Conservation (phyloP, 2,797 vertebrate genomes). For the Oceanodroma leucorhoa region DNA sequence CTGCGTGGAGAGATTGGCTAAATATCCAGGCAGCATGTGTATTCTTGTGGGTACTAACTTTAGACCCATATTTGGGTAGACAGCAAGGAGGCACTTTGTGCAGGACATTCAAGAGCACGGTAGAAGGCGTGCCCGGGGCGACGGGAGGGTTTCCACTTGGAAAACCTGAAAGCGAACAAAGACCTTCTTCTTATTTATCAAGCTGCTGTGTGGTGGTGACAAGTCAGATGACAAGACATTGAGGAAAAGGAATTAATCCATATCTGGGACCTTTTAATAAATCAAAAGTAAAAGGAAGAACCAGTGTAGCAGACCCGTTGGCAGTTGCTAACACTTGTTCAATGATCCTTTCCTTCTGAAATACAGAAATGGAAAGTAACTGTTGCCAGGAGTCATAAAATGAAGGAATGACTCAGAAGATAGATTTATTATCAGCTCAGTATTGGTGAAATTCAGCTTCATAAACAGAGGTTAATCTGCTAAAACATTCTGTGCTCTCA, state of each 20-base stretch:
- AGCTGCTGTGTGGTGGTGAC: background rate
- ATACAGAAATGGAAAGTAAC: constrained; percentile 22
- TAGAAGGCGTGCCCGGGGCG: background rate
- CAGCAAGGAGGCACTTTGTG: background rate
- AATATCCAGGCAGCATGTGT: background rate
- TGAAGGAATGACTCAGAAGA: constrained; percentile 14
- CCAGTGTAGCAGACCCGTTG: background rate
- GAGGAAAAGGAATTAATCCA: background rate
- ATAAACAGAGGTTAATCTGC: constrained; percentile 32
- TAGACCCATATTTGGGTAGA: background rate
- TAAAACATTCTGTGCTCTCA: background rate
- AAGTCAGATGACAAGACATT: background rate
- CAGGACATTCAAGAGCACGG: background rate
- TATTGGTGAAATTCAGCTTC: constrained; percentile 14
- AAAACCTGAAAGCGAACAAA: background rate
- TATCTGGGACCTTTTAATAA: constrained; percentile 18
- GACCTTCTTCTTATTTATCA: background rate
- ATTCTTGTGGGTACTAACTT: background rate
- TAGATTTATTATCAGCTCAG: constrained; percentile 28
- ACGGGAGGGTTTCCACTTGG: background rate
- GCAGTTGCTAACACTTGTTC: constrained; percentile 23
- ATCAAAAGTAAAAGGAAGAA: constrained; percentile 22
- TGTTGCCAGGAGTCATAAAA: constrained; percentile 47
- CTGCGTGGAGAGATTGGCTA: background rate
- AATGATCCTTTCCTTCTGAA: constrained; percentile 27